Evolutionary conservation across 2,113 vertebrate species (phyloP).

Genomic region (Prionailurus viverrinus): DNA sequence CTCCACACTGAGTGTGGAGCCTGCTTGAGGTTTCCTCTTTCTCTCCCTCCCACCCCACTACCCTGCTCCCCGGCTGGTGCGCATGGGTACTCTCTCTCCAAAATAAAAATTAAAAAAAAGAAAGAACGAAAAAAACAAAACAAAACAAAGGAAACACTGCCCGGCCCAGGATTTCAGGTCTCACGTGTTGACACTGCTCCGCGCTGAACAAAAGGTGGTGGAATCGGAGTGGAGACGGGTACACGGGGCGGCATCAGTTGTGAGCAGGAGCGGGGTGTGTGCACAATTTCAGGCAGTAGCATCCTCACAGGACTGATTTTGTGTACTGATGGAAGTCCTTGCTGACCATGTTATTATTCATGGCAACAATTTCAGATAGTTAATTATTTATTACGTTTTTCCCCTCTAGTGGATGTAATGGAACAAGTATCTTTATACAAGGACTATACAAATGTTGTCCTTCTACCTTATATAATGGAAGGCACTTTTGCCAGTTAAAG

Average conservation of each 20-base stretch:
- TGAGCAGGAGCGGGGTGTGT: neutral
- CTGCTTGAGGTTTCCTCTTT: too few relatives aligned
- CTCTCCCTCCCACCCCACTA: too few relatives aligned
- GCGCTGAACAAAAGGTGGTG: neutral
- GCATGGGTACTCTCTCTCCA: too few relatives aligned
- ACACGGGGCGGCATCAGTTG: neutral
- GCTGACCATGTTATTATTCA: slow-evolving; percentile 75
- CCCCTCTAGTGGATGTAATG: slow-evolving; percentile 49
- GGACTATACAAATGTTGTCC: slow-evolving; percentile 71
- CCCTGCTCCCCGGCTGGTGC: too few relatives aligned
- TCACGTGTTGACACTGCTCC: neutral
- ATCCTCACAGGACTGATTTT: neutral
- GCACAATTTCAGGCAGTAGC: neutral
- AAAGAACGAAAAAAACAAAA: too few relatives aligned
- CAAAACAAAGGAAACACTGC: neutral
- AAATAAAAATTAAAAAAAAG: too few relatives aligned
- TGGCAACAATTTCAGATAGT: slow-evolving; percentile 59
- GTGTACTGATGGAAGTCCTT: slow-evolving; percentile 45
- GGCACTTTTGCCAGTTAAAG: slow-evolving; percentile 70
- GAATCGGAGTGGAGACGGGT: neutral
- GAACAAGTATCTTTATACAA: slow-evolving; percentile 66
- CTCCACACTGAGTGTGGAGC: too few relatives aligned
- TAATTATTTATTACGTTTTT: slow-evolving; percentile 75
- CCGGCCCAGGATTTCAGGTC: neutral
- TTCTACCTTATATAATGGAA: slow-evolving; percentile 67